phyloP scores from a whole-genome alignment of 2,113 vertebrate genomes.

The Campylomormyrus numenius region DNA sequence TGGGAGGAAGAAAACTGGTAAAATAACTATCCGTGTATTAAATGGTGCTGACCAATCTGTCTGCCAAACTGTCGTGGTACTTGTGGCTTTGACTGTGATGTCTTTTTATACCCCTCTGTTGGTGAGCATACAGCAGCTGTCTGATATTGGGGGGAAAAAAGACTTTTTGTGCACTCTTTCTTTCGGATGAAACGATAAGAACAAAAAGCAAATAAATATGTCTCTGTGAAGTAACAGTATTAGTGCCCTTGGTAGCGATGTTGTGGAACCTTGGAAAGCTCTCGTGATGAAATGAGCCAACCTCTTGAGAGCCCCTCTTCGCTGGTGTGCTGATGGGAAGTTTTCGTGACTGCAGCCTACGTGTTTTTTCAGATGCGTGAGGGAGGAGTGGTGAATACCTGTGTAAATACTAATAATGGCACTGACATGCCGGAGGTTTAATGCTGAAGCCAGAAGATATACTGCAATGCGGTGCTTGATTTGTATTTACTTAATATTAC shows the following conservation, averaged over 20 bases:
- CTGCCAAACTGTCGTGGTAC: background rate
- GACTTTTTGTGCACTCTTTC: background rate
- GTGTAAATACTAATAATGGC: background rate
- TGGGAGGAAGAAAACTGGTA: background rate
- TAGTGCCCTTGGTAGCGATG: background rate
- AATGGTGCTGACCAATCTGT: background rate
- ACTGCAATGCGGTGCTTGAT: background rate
- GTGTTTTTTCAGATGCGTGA: background rate
- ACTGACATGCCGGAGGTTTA: background rate
- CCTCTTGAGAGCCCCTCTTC: background rate
- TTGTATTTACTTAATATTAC: background rate
- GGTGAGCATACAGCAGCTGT: constrained; percentile 19
- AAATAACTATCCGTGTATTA: background rate
- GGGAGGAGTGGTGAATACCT: background rate
- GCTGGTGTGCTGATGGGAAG: background rate
- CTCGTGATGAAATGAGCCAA: background rate
- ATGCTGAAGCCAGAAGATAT: background rate
- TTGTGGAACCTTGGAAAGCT: background rate
- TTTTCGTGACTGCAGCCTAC: background rate
- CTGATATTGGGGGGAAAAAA: background rate
- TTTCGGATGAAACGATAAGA: background rate
- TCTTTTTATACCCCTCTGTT: constrained; percentile 9
- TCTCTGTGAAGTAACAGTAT: background rate
- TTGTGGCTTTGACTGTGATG: constrained; percentile 15
- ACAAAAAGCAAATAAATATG: background rate